Evolutionary conservation across 64 coral and sea anemone species (phyloP).

Genomic region (Stylophora pistillata): DNA sequence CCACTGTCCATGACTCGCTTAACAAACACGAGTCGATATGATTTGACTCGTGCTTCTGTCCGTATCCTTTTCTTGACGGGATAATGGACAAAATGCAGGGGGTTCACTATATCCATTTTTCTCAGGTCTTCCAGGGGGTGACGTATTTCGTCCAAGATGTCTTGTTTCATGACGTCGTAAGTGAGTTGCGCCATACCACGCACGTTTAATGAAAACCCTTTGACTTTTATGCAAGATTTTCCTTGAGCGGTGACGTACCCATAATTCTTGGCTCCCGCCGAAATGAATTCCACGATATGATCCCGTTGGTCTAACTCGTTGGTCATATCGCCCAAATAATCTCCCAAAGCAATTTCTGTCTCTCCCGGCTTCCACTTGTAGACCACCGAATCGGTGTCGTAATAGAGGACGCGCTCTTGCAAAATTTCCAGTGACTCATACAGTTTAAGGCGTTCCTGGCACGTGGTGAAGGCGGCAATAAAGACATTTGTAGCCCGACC

Average conservation of each 20-base stretch:
- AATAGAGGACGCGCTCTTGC: background rate
- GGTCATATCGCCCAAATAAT: conserved; percentile 3
- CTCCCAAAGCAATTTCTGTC: background rate
- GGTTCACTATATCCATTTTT: background rate
- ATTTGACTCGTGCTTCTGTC: background rate
- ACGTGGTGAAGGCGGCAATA: background rate
- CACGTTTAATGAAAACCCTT: conserved; percentile 5
- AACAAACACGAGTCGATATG: too few relatives aligned
- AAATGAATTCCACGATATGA: conserved; percentile 1
- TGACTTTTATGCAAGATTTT: background rate
- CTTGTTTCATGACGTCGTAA: background rate
- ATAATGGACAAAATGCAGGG: background rate
- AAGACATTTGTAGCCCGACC: background rate
- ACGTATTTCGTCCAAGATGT: background rate
- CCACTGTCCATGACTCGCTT: background rate
- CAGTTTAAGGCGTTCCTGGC: background rate
- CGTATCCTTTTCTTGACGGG: background rate
- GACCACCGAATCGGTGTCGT: too few relatives aligned
- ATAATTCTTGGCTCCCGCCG: conserved; percentile 28
- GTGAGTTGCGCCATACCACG: too few relatives aligned
- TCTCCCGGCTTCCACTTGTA: background rate
- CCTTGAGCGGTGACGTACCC: background rate
- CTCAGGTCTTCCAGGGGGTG: background rate
- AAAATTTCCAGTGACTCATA: background rate
- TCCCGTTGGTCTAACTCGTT: background rate